A percentile compares a stretch with the other conserved stretches of the same genome.
Evolutionary conservation across 2,113 vertebrate species (phyloP).

Genomic region (Camarhynchus parvulus): DNA sequence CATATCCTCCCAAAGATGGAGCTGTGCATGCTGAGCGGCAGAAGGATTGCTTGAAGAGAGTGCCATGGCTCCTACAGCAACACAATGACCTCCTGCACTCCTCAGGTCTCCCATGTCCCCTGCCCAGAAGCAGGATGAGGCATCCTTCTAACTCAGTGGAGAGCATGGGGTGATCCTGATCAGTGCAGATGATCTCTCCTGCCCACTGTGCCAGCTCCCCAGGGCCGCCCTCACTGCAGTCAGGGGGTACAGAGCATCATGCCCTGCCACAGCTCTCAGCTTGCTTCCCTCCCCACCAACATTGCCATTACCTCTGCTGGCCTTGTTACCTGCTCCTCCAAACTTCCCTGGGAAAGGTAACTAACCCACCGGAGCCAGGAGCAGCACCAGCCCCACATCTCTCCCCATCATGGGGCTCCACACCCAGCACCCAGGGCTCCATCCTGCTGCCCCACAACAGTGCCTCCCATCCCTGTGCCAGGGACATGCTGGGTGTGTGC

Average conservation of each 20-base stretch:
- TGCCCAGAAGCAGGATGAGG: background rate
- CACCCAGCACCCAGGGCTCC: background rate
- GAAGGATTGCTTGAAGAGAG: background rate
- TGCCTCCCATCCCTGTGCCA: background rate
- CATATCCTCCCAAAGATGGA: fast-evolving
- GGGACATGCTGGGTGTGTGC: background rate
- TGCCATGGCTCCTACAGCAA: fast-evolving
- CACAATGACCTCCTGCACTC: background rate
- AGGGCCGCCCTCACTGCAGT: background rate
- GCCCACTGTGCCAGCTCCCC: fast-evolving
- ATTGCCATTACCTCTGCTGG: background rate
- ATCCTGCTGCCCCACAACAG: background rate
- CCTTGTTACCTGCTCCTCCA: background rate
- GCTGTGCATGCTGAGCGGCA: background rate
- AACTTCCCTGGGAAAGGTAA: background rate
- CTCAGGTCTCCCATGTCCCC: background rate
- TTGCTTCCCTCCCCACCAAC: background rate
- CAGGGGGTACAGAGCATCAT: background rate
- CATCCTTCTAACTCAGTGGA: background rate
- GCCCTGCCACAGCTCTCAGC: background rate
- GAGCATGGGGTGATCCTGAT: background rate
- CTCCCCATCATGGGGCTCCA: background rate
- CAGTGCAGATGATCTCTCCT: background rate
- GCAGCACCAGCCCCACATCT: background rate
- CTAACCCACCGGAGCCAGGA: background rate